Evolutionary conservation across 2,888 invertebrate genomes (phyloP), one percentile per base, ranked within the genome.

Genomic region (Agrilus biguttatus): DNA sequence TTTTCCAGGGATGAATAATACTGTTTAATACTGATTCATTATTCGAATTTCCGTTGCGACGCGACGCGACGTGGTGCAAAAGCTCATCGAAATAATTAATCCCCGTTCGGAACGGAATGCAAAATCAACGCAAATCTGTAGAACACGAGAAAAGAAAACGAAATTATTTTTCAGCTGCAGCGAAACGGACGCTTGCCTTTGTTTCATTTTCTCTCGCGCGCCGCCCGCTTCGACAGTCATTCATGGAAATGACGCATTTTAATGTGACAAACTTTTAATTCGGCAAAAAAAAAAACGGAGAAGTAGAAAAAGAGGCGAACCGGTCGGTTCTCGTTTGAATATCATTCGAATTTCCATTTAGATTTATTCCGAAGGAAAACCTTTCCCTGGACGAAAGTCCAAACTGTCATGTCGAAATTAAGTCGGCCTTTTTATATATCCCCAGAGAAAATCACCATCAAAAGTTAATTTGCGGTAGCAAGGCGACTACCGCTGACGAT

Each of bases 161-260:
- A 28, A 28, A 28, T 28, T 28, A 28, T 28, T 28, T 28, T 28
- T 28, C 28, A 28, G 28, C 28, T 10, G 28, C 28, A 28, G 28
- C 28, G 28, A 28, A 28, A 28, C 10, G 28, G 28, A 28, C 10
- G 28, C 2, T 28, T 4, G 28, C 28, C 10, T 28, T 28, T 28
- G 28, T 28, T 28, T 10, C 21, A 21, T 28, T 28, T 10, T 28
- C 28, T 28, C 28, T 28, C 28, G 8, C 28, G 2, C 28, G 8
- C 28, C 10, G 28, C 28, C 28, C 28, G 28, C 5, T 28, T 10
- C 28, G 28, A 28, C 64, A 63, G 64, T 65, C 64, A 64, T 63
- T 63, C 62, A 62, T 64, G 63, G 62, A 63, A 62, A 63, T 63
- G 62, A 62, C 62, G 62, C 59, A 65, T 62, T 63, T 64, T 62